Conservation (phyloP, 2,888 invertebrate genomes). For the Drosophila tripunctata region DNA sequence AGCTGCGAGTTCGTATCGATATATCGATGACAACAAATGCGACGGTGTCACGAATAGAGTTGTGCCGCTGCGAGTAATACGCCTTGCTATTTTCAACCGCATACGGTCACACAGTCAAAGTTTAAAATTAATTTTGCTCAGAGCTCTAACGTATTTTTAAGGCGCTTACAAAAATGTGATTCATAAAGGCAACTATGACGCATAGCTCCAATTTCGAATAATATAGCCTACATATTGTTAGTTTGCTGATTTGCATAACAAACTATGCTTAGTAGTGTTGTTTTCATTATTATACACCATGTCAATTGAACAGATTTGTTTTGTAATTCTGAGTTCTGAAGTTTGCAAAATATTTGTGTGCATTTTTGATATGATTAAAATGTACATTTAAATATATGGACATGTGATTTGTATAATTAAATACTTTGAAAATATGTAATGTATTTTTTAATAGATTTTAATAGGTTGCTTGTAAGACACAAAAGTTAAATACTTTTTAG, state of each 20-base stretch:
- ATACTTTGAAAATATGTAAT: no score
- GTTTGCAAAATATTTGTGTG: conserved; percentile 31
- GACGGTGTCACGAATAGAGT: not conserved
- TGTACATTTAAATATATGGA: not conserved
- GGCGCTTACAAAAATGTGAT: no score
- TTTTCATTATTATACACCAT: no score
- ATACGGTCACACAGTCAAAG: no score
- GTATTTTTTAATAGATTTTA: no score
- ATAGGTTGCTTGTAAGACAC: not conserved
- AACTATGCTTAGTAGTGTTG: no score
- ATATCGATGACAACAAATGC: conserved; percentile 4
- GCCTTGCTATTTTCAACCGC: no score
- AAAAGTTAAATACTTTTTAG: not conserved
- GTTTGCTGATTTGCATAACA: no score
- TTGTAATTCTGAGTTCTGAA: conserved; percentile 61
- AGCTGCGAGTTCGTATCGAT: conserved; percentile 2
- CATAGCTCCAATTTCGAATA: conserved; percentile 33
- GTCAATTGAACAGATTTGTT: conserved; percentile 61
- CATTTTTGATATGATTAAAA: conserved; percentile 6
- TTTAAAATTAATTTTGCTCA: no score
- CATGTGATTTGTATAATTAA: no score
- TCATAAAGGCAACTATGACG: conserved; percentile 36
- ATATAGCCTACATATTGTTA: not conserved
- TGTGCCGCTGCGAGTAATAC: not conserved
- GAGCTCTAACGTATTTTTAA: no score